Evolutionary conservation across 2,888 invertebrate species (phyloP).

Genomic region (Thereva unica): DNA sequence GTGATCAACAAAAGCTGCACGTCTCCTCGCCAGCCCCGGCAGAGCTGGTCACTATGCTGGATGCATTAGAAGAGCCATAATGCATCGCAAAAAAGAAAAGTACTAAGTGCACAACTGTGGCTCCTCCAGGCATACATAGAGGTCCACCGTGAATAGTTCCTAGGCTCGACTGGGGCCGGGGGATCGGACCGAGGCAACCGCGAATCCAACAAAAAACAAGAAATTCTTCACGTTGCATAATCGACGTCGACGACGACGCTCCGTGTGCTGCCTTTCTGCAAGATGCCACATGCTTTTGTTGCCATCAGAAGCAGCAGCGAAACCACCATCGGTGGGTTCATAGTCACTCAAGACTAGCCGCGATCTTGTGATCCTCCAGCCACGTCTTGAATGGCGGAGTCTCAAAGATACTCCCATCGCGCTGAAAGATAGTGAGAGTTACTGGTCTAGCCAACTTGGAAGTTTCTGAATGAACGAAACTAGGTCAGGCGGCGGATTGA

Average conservation of each 20-base stretch:
- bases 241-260: slow-evolving; percentile 3
- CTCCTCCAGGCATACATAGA: neutral
- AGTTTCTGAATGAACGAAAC: slow-evolving; percentile 32
- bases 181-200: slow-evolving; percentile 17
- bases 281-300: slow-evolving; percentile 34
- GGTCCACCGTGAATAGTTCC: neutral
- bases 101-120: neutral
- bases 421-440: slow-evolving; percentile 33
- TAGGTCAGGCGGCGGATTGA: slow-evolving; percentile 29
- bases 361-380: slow-evolving; percentile 1
- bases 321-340: slow-evolving; percentile 15
- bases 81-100: neutral
- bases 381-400: slow-evolving; percentile 28
- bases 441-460: slow-evolving; percentile 9
- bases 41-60: neutral
- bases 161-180: slow-evolving; percentile 5
- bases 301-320: slow-evolving; percentile 15
- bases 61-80: slow-evolving; percentile 15
- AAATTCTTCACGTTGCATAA: slow-evolving; percentile 33
- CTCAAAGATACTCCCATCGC: slow-evolving; percentile 23
- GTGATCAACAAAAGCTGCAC: slow-evolving; percentile 15
- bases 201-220: slow-evolving; percentile 34
- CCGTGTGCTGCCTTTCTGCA: slow-evolving; percentile 5
- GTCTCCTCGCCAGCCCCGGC: slow-evolving; percentile 15
- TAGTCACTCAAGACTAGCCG: neutral